These are phyloP conservation scores for Drosophila azteca DNA, from an alignment of 1,140 invertebrate species.

Conservation along the genomic window DNA sequence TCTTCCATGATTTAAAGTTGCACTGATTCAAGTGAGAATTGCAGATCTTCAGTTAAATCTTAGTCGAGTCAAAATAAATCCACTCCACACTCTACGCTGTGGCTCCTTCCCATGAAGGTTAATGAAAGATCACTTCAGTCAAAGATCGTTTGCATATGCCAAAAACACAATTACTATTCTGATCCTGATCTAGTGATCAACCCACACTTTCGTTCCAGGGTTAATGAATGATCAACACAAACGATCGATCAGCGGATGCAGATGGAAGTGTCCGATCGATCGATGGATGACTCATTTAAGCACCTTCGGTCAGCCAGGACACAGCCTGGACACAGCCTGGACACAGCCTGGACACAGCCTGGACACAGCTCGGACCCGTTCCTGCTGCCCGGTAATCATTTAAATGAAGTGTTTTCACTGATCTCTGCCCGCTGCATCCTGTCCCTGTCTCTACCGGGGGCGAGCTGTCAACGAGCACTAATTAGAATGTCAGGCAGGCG, in stretches of 20 bases:
- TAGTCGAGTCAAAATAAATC: no score
- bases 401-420: slow-evolving; percentile 27
- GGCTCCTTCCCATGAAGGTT: background rate
- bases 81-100: no score
- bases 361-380: background rate
- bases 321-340: background rate
- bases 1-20: no score
- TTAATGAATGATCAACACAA: slow-evolving; percentile 8
- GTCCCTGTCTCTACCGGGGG: slow-evolving; percentile 22
- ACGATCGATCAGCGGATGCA: slow-evolving; percentile 21
- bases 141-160: background rate
- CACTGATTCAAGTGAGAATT: no score
- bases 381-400: slow-evolving; percentile 19
- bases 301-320: slow-evolving; percentile 9
- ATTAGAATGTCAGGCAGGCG: slow-evolving; percentile 54
- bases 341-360: background rate
- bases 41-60: no score
- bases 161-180: background rate
- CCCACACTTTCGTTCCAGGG: slow-evolving; percentile 26
- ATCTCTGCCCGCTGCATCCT: slow-evolving; percentile 1
- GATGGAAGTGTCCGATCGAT: slow-evolving; percentile 2
- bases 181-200: no score
- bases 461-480: slow-evolving; percentile 53
- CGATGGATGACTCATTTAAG: slow-evolving; percentile 42
- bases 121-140: slow-evolving; percentile 5